A percentile compares a stretch with the other conserved stretches of the same genome.
Conservation (phyloP, 2,888 invertebrate species). For the Drosophila phalerata region DNA sequence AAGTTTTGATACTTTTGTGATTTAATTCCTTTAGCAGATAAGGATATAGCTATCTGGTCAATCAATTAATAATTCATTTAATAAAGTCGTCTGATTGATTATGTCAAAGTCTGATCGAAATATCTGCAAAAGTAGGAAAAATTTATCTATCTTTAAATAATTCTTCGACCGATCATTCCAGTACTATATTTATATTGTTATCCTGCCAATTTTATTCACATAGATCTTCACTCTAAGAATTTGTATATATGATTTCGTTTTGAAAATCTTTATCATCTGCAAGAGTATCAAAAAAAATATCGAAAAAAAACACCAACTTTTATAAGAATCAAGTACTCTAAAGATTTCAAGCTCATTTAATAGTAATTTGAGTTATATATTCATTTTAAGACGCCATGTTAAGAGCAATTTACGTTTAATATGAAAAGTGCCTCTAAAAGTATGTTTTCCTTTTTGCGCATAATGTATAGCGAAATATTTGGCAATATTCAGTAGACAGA, state of each 20-base stretch:
- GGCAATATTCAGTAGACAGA: constrained; percentile 15
- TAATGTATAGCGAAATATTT: not conserved
- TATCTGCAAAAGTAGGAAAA: not conserved
- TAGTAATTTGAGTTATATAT: not conserved
- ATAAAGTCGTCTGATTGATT: not conserved
- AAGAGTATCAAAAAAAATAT: constrained; percentile 1
- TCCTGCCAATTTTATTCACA: not conserved
- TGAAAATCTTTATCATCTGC: not conserved
- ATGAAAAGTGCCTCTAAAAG: constrained; percentile 62
- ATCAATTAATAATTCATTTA: not conserved
- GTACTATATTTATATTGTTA: constrained; percentile 1
- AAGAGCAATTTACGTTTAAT: constrained; percentile 35
- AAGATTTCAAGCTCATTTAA: not conserved
- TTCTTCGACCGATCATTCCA: constrained; percentile 6
- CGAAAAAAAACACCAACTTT: not conserved
- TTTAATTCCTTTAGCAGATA: not conserved
- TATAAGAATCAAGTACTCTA: constrained; percentile 8
- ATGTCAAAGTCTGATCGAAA: not conserved
- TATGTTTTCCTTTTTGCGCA: constrained; percentile 7
- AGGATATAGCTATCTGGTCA: not conserved
- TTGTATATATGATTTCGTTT: not conserved
- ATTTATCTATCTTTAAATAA: not conserved
- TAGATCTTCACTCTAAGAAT: not conserved
- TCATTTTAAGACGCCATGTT: constrained; percentile 3
- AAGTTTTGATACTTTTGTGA: constrained; percentile 1